Base-by-base conservation (phyloP, 1,140 invertebrate genomes). In the Penaeus chinensis region DNA sequence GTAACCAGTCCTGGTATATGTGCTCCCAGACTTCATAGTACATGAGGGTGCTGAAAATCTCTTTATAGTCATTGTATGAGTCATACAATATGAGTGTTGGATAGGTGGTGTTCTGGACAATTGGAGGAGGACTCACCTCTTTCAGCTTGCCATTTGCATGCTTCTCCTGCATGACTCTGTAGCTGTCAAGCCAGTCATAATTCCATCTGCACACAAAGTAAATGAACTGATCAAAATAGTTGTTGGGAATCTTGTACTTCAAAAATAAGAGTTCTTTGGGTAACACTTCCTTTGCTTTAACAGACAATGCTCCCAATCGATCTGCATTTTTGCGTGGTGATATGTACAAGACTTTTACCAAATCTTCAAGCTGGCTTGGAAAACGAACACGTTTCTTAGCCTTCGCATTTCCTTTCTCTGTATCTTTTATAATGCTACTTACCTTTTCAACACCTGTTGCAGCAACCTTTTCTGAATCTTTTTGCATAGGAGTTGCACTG, bases 11-110 rank as follows among this genome's bases (percentile, higher is more conserved):
- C 62, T 77, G 82, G 69, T 79, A 90, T 20, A 90, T 66, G 54
- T 71, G 83, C 54, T 90, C 89, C 89, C 89, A 90, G 62, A 89
- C 60, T 78, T 90, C 89, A 47, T 87, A 84, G 42, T 89, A 90
- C 7, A 90, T 61, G 3, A 90, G 47, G 61, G 62, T 74, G 42
- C 85, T 88, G 80, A 89, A 89, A 69, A 87, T 84, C 42, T 89
- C 83, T 76, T 85, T 85, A 42, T 90, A 90, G 74, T 90, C 89
- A 74, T 76, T 65, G 42, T 74, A 90, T 27, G 77, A 86, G 22
- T 87, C 84, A 71, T 90, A 90, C 22, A 90, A 78, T 61, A 88
- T 90, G 47, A 90, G 80, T 13, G 87, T 90, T 83, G 89, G 89
- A 66, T 86, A 83, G 27, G 82, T 85, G 16, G 77, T 89, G 47